Evolutionary conservation across 2,888 invertebrate genomes (phyloP).

Genomic region (Cyclophora punctaria): DNA sequence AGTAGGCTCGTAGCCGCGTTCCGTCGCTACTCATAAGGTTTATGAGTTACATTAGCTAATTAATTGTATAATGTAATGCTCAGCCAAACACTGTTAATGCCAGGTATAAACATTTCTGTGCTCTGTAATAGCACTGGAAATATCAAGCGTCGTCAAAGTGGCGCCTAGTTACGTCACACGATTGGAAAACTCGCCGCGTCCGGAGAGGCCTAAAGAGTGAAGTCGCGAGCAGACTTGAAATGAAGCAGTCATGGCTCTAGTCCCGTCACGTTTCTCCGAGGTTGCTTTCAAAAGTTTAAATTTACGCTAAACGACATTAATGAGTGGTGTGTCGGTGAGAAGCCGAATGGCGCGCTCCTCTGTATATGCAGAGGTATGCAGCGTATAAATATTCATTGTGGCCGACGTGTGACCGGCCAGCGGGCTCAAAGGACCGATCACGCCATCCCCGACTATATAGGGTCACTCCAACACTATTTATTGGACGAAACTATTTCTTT

Average conservation of each 20-base stretch:
- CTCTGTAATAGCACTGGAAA: constrained; percentile 24
- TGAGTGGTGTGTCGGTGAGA: constrained; percentile 43
- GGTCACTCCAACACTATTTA: too few species aligned
- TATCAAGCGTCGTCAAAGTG: constrained; percentile 39
- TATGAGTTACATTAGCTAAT: constrained; percentile 8
- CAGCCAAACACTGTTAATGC: constrained; percentile 5
- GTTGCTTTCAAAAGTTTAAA: constrained; percentile 62
- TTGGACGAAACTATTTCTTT: too few species aligned
- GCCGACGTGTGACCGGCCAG: constrained; percentile 40
- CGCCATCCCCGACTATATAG: constrained; percentile 17
- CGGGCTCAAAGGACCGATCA: constrained; percentile 55
- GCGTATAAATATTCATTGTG: constrained; percentile 57
- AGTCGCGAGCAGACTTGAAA: constrained; percentile 50
- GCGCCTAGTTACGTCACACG: constrained; percentile 66
- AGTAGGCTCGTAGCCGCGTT: background rate
- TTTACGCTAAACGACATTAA: constrained; percentile 61
- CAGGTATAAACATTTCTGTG: constrained; percentile 25
- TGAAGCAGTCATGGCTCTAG: constrained; percentile 34
- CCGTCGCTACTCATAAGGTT: constrained; percentile 5
- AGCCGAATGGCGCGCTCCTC: constrained; percentile 32
- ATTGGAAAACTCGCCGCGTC: constrained; percentile 61
- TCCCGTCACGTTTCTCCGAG: constrained; percentile 52
- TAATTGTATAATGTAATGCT: constrained; percentile 9
- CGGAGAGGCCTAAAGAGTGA: constrained; percentile 43
- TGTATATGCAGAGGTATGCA: constrained; percentile 33